Conservation (phyloP, 2,888 invertebrate genomes). For the Leptinotarsa tumamoca region DNA sequence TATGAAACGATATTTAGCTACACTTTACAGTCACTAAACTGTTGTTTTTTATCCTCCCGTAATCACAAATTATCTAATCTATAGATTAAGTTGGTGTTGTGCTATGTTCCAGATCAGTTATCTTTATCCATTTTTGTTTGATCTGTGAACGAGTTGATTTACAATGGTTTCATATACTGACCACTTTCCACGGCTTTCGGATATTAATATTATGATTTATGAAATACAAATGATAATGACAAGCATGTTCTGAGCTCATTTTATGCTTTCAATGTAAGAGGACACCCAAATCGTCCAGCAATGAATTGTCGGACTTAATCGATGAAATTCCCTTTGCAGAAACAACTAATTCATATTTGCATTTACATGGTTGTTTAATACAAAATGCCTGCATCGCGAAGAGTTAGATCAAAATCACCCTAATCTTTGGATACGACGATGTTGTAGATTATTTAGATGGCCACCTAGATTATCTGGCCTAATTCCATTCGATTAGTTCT, state of each 20-base stretch:
- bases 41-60: constrained; percentile 28
- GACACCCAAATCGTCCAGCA: too few species aligned
- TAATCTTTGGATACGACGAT: too few species aligned
- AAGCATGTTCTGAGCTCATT: not conserved
- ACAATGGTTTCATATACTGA: not conserved
- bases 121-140: constrained; percentile 28
- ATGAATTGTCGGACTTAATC: too few species aligned
- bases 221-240: too few species aligned
- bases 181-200: not conserved
- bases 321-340: too few species aligned
- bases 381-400: too few species aligned
- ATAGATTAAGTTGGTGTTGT: constrained; percentile 23
- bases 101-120: constrained; percentile 29
- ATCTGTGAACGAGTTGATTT: constrained; percentile 25
- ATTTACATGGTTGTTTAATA: too few species aligned
- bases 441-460: too few species aligned
- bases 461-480: too few species aligned
- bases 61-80: constrained; percentile 36
- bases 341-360: too few species aligned
- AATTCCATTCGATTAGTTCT: too few species aligned
- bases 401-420: too few species aligned
- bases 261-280: not conserved
- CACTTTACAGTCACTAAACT: constrained; percentile 14
- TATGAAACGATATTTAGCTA: not conserved
- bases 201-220: not conserved